Percentiles rank a stretch among this genome's conserved stretches.
These are phyloP conservation scores for Lethenteron reissneri DNA, from an alignment of 2,113 vertebrate species.

Conservation along the genomic window DNA sequence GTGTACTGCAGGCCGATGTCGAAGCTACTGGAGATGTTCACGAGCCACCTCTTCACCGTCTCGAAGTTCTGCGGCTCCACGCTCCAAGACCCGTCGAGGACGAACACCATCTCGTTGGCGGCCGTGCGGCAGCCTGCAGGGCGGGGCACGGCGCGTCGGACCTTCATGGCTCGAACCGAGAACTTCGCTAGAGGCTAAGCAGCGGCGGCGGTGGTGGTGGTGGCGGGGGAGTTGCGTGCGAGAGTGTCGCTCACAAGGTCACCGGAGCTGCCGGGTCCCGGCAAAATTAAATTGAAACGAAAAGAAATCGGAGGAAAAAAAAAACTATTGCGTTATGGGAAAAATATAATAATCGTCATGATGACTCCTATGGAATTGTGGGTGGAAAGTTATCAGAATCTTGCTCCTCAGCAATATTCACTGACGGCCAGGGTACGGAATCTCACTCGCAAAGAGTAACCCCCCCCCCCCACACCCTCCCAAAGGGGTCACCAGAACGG, in stretches of 20 bases:
- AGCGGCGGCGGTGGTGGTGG: background rate
- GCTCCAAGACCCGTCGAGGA: conserved; percentile 42
- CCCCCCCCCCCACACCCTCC: too few species aligned
- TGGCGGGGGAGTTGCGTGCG: background rate
- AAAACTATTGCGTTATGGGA: too few species aligned
- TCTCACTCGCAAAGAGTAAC: too few species aligned
- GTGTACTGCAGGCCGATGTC: conserved; percentile 32
- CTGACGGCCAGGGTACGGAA: too few species aligned
- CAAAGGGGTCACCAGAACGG: too few species aligned
- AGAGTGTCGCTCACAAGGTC: background rate
- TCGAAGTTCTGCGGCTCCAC: conserved; percentile 31
- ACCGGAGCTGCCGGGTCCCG: background rate
- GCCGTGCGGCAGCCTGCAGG: conserved; percentile 35
- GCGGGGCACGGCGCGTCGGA: background rate
- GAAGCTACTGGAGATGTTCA: conserved; percentile 38
- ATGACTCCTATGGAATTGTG: too few species aligned
- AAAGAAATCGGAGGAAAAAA: too few species aligned
- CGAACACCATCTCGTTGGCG: conserved; percentile 37
- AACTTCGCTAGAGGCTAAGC: background rate
- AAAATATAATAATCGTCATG: too few species aligned
- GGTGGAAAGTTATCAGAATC: too few species aligned
- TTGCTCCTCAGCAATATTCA: too few species aligned
- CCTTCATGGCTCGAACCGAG: background rate
- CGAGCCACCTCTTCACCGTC: conserved; percentile 33
- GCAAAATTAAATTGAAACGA: background rate